Percentiles rank a stretch among this genome's conserved stretches.
Evolutionary conservation across 1,140 invertebrate genomes (phyloP).

Genomic region (Chrysomallon squamiferum): DNA sequence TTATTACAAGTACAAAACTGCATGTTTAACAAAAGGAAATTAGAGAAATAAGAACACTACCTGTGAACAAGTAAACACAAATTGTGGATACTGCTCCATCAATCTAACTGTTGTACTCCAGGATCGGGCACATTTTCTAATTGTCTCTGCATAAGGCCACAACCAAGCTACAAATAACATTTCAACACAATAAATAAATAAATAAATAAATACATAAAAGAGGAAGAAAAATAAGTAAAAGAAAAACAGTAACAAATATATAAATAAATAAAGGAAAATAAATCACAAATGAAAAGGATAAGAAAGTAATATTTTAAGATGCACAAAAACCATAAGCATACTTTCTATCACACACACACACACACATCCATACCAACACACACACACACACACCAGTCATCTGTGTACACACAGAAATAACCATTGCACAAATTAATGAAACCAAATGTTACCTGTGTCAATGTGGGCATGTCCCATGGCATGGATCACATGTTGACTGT

Average conservation of each 20-base stretch:
- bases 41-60: no score
- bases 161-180: slow-evolving; percentile 64
- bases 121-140: slow-evolving; percentile 67
- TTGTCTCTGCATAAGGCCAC: slow-evolving; percentile 70
- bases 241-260: not conserved
- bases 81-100: slow-evolving; percentile 67
- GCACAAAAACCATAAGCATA: no score
- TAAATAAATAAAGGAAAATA: not conserved
- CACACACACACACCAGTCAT: no score
- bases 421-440: no score
- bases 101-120: slow-evolving; percentile 65
- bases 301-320: no score
- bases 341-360: no score
- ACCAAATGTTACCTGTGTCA: slow-evolving; percentile 66
- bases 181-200: slow-evolving; percentile 8
- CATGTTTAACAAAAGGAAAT: no score
- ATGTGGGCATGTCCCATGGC: slow-evolving; percentile 70
- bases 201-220: not conserved
- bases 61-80: slow-evolving; percentile 68
- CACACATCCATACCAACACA: no score
- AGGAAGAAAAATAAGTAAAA: not conserved
- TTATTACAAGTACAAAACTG: no score
- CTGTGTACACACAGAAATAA: no score
- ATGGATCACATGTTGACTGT: slow-evolving; percentile 63
- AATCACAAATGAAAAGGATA: no score